phyloP scores from a whole-genome alignment of 2,797 vertebrate genomes.

The Sebastolobus alascanus region DNA sequence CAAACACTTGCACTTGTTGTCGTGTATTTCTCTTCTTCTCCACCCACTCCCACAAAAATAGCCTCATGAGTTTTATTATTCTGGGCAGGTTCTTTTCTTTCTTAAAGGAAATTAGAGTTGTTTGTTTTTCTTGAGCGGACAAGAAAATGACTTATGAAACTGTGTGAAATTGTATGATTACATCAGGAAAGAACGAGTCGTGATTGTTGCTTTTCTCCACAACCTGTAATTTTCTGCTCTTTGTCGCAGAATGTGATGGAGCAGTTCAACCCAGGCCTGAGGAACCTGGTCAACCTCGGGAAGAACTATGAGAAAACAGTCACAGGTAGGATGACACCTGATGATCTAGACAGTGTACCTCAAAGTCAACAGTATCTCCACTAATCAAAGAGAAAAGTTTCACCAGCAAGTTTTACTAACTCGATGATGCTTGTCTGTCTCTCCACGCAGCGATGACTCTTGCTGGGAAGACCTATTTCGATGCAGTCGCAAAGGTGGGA shows the following conservation, averaged over 20 bases:
- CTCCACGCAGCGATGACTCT: constrained; percentile 90
- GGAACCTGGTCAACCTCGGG: constrained; percentile 97
- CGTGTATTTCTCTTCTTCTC: constrained; percentile 31
- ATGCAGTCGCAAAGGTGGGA: constrained; percentile 94
- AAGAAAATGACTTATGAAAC: background rate
- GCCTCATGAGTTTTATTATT: constrained; percentile 17
- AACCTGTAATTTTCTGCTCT: constrained; percentile 23
- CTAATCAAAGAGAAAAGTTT: background rate
- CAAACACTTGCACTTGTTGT: constrained; percentile 46
- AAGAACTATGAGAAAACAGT: constrained; percentile 98
- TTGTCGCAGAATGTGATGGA: constrained; percentile 96
- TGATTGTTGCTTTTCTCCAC: background rate
- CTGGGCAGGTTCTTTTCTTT: background rate
- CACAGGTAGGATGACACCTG: constrained; percentile 84
- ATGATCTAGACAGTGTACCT: background rate
- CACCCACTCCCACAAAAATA: constrained; percentile 50
- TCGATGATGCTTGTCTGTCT: constrained; percentile 28
- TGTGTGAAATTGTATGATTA: background rate
- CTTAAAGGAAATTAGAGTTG: background rate
- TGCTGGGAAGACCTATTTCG: constrained; percentile 95
- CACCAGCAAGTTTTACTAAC: background rate
- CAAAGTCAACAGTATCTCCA: background rate
- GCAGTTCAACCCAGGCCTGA: constrained; percentile 96
- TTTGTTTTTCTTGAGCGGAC: background rate
- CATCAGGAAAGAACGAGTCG: background rate